Evolutionary conservation across 2,113 vertebrate genomes (phyloP).

Genomic region (Motacilla alba): DNA sequence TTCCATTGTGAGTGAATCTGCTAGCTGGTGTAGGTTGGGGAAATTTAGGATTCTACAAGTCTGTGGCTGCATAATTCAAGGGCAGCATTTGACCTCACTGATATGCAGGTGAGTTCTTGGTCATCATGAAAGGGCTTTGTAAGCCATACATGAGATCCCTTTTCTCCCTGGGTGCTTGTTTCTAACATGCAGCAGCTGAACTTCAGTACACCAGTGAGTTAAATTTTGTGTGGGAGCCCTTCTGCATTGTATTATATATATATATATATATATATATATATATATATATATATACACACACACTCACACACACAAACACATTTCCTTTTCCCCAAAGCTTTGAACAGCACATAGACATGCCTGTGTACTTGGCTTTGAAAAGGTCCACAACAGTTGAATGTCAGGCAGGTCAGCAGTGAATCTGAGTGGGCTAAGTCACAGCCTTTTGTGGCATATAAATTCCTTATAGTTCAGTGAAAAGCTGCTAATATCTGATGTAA

Average conservation of each 20-base stretch:
- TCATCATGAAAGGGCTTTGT: background rate
- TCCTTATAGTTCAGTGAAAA: background rate
- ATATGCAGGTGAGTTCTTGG: background rate
- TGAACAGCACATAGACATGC: background rate
- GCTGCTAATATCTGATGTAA: background rate
- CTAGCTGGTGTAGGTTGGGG: background rate
- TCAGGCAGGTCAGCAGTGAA: background rate
- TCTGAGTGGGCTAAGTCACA: background rate
- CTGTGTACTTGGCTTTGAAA: background rate
- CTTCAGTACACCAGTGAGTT: background rate
- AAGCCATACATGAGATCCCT: accelerated
- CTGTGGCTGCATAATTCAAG: background rate
- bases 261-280: background rate
- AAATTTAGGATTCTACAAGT: background rate
- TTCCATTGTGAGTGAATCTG: background rate
- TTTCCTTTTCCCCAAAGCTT: background rate
- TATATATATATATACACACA: no score
- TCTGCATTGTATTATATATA: background rate
- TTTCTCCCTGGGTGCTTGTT: background rate
- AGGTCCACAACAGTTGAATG: background rate
- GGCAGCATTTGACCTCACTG: background rate
- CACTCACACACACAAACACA: background rate
- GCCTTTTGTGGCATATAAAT: background rate
- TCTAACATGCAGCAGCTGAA: background rate
- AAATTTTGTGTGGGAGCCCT: background rate